Conservation (phyloP, 2,888 invertebrate genomes). For the Eupeodes luniger region DNA sequence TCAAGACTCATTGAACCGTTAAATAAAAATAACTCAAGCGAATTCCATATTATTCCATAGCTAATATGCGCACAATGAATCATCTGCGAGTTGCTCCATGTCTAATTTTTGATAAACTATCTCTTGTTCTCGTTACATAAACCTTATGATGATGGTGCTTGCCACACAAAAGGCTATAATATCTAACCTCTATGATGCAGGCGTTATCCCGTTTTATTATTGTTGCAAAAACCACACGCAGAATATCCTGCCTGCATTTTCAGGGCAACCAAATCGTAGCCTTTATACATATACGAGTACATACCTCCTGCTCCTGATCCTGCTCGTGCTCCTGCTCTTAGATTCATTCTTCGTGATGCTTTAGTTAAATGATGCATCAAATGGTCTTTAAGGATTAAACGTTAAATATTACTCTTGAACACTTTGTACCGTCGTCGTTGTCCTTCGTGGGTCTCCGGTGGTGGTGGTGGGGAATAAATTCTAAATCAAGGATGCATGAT, state of each 20-base stretch:
- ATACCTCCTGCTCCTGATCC: neutral
- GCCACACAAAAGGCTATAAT: constrained; percentile 18
- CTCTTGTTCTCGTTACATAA: constrained; percentile 11
- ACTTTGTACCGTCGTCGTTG: constrained; percentile 1
- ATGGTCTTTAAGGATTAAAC: constrained; percentile 75
- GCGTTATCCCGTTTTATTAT: neutral
- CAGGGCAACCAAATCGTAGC: neutral
- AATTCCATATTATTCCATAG: constrained; percentile 1
- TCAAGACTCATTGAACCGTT: constrained; percentile 18
- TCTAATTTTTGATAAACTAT: constrained; percentile 73
- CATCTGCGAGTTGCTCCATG: constrained; percentile 61
- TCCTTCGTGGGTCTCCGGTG: neutral
- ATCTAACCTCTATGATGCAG: neutral
- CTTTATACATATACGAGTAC: neutral
- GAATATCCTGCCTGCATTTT: constrained; percentile 5
- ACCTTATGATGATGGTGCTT: constrained; percentile 13
- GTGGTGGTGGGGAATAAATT: constrained; percentile 59
- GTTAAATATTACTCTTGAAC: constrained; percentile 73
- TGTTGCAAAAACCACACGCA: constrained; percentile 24
- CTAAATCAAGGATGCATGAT: constrained; percentile 43
- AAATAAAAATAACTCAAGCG: constrained; percentile 14
- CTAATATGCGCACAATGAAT: constrained; percentile 28
- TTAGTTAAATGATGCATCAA: constrained; percentile 76
- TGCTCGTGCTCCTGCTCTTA: neutral
- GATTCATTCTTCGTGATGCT: constrained; percentile 38